A percentile compares a stretch with the other conserved stretches of the same genome.
Conservation (phyloP, 2,888 invertebrate genomes). For the Tubulanus polymorphus region DNA sequence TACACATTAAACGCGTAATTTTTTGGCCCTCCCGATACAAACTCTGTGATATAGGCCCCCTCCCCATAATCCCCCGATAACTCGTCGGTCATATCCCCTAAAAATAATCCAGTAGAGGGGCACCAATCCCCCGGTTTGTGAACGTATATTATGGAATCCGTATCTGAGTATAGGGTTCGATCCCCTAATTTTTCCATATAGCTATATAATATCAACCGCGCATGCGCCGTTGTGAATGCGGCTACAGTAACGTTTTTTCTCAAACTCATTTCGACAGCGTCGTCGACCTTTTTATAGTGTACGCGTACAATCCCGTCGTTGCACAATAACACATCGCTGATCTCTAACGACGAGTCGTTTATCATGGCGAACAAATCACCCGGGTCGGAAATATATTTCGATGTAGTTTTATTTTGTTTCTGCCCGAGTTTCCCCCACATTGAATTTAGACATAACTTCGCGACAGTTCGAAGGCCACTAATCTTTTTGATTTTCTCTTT, state of each 20-base stretch:
- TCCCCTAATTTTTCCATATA: not conserved
- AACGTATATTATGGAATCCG: constrained; percentile 38
- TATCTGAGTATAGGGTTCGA: constrained; percentile 44
- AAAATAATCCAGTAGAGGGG: constrained; percentile 27
- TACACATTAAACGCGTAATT: not conserved
- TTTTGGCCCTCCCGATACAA: constrained; percentile 1
- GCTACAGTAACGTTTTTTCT: not conserved
- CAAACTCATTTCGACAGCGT: not conserved
- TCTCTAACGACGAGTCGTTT: not conserved
- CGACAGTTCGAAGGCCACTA: constrained; percentile 16
- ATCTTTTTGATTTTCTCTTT: constrained; percentile 17
- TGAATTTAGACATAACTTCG: constrained; percentile 19
- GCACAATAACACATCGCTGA: constrained; percentile 1
- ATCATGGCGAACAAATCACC: constrained; percentile 7
- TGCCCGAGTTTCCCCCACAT: constrained; percentile 26
- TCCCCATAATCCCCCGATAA: too few species aligned
- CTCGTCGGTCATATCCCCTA: constrained; percentile 45
- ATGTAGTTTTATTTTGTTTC: constrained; percentile 2
- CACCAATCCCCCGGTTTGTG: not conserved
- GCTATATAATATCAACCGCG: not conserved
- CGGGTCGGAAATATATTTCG: constrained; percentile 8
- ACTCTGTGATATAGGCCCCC: not conserved
- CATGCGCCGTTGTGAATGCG: not conserved
- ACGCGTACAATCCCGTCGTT: constrained; percentile 9
- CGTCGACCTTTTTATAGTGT: not conserved